phyloP scores from a whole-genome alignment of 2,797 vertebrate species.

The Sebastes reedi region DNA sequence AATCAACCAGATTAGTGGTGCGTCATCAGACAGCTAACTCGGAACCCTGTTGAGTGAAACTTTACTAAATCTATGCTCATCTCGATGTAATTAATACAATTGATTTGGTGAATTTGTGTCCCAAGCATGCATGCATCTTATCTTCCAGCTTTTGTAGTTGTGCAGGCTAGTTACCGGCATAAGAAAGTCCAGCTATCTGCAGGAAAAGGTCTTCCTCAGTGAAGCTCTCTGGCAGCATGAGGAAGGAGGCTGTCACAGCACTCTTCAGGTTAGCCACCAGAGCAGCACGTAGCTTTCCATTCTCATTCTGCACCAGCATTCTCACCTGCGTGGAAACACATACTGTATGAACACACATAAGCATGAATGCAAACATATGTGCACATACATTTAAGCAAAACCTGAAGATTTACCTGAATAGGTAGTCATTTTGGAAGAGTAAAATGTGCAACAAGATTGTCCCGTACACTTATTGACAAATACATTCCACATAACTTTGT shows the following conservation, averaged over 20 bases:
- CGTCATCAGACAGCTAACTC: background rate
- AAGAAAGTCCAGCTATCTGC: constrained; percentile 94
- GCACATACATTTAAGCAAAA: background rate
- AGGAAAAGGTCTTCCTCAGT: constrained; percentile 93
- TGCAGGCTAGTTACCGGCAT: constrained; percentile 82
- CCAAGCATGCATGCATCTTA: background rate
- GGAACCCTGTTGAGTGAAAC: background rate
- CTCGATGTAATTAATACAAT: background rate
- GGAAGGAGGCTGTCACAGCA: constrained; percentile 90
- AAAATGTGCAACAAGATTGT: background rate
- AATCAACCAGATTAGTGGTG: no score
- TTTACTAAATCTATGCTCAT: background rate
- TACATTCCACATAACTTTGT: background rate
- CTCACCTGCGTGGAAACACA: constrained; percentile 84
- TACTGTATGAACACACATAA: background rate
- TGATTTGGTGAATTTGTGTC: background rate
- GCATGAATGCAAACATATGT: background rate
- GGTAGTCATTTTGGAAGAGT: background rate
- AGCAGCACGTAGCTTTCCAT: constrained; percentile 83
- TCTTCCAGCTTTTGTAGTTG: background rate
- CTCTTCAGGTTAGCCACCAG: constrained; percentile 91
- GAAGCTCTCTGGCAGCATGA: constrained; percentile 96
- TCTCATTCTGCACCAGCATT: constrained; percentile 89
- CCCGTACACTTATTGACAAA: background rate
- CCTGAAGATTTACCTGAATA: background rate